Percentiles rank a stretch among this genome's conserved stretches.
Evolutionary conservation across 2,113 vertebrate genomes (phyloP).

Genomic region (Pelvicachromis taeniatus): DNA sequence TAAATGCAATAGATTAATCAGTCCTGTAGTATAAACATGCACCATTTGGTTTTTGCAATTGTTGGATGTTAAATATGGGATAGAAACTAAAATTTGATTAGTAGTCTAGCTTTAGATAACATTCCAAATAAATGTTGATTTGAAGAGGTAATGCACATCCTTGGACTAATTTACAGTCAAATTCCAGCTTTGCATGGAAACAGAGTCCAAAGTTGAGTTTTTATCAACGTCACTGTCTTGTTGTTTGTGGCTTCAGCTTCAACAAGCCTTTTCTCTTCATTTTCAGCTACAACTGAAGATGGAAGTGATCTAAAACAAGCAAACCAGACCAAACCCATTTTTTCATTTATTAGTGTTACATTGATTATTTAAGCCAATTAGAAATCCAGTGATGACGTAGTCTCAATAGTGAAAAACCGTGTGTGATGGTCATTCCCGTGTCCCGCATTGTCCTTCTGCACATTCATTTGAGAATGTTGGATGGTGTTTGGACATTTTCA

Average conservation of each 20-base stretch:
- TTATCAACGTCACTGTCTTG: neutral
- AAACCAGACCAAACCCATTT: neutral
- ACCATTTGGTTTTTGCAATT: neutral
- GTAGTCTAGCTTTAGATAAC: neutral
- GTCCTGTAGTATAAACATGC: neutral
- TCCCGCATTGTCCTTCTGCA: neutral
- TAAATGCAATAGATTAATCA: neutral
- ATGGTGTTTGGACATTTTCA: constrained; percentile 23
- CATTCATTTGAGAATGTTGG: neutral
- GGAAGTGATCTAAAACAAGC: neutral
- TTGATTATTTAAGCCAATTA: neutral
- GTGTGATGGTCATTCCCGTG: neutral
- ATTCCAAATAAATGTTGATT: neutral
- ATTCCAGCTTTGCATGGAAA: neutral
- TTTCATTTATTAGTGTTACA: neutral
- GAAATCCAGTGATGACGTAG: neutral
- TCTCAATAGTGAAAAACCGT: neutral
- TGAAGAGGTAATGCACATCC: neutral
- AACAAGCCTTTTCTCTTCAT: neutral
- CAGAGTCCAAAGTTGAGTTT: neutral
- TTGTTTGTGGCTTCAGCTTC: neutral
- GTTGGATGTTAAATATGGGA: neutral
- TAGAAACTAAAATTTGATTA: neutral
- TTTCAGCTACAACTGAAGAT: neutral
- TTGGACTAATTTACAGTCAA: neutral